A percentile compares a stretch with the other conserved stretches of the same genome.
Conservation (phyloP, 2,797 vertebrate genomes). For the Malurus leucopterus region DNA sequence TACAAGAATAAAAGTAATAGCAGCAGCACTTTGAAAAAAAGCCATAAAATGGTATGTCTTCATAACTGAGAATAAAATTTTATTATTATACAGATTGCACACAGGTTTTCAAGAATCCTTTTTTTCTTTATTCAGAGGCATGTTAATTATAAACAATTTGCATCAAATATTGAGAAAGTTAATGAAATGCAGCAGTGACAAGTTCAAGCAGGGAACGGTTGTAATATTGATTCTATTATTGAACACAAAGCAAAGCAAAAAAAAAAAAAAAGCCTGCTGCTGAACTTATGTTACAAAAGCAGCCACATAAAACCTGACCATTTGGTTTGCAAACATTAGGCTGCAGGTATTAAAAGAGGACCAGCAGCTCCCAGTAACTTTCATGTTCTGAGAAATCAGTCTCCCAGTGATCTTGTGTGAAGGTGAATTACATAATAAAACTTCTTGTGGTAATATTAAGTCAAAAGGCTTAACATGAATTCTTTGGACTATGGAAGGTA, state of each 20-base stretch:
- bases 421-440: not conserved
- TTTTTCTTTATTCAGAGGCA: not conserved
- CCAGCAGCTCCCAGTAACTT: not conserved
- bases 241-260: not conserved
- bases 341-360: not conserved
- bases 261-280: not conserved
- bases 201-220: not conserved
- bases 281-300: not conserved
- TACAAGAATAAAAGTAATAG: not conserved
- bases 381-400: not conserved
- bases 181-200: not conserved
- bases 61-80: not conserved
- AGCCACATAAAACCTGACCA: not conserved
- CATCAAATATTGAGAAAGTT: constrained; percentile 20
- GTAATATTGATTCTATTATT: not conserved
- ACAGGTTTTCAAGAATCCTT: not conserved
- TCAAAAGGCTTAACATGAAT: not conserved
- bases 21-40: not conserved
- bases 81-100: not conserved
- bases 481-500: not conserved
- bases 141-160: constrained; percentile 18
- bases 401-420: not conserved
- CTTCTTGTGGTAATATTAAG: not conserved
- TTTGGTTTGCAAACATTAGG: not conserved
- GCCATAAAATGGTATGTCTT: not conserved